Conservation (phyloP, 2,888 invertebrate genomes). For the Alcis repandata region DNA sequence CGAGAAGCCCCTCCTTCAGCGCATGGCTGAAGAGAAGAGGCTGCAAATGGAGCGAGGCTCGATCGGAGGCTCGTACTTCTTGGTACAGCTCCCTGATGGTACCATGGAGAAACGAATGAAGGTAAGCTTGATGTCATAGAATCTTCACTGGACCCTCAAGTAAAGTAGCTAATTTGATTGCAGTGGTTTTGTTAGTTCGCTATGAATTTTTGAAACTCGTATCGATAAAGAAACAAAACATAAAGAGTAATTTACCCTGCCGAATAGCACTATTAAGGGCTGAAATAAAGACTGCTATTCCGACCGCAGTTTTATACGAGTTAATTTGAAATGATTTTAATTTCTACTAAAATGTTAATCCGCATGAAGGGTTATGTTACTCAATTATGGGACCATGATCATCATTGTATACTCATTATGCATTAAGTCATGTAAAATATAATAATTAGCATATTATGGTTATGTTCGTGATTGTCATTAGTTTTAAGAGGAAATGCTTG, state of each 20-base stretch:
- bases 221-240: neutral
- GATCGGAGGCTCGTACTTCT: constrained; percentile 94
- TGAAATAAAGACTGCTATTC: neutral
- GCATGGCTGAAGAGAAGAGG: constrained; percentile 97
- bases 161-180: neutral
- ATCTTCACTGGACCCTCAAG: constrained; percentile 29
- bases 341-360: constrained; percentile 45
- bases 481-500: constrained; percentile 20
- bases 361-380: constrained; percentile 30
- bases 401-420: constrained; percentile 14
- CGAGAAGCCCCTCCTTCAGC: constrained; percentile 93
- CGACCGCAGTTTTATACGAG: neutral
- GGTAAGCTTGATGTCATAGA: constrained; percentile 78
- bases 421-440: constrained; percentile 10
- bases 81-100: constrained; percentile 95
- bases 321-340: neutral
- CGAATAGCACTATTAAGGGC: neutral
- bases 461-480: constrained; percentile 25
- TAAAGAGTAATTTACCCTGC: neutral
- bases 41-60: constrained; percentile 96
- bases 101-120: constrained; percentile 96
- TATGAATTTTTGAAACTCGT: neutral
- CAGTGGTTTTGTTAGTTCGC: neutral
- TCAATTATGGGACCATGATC: constrained; percentile 17
- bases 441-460: neutral